Base-by-base conservation (phyloP, 2,888 invertebrate species). In the Terebella lapidaria region DNA sequence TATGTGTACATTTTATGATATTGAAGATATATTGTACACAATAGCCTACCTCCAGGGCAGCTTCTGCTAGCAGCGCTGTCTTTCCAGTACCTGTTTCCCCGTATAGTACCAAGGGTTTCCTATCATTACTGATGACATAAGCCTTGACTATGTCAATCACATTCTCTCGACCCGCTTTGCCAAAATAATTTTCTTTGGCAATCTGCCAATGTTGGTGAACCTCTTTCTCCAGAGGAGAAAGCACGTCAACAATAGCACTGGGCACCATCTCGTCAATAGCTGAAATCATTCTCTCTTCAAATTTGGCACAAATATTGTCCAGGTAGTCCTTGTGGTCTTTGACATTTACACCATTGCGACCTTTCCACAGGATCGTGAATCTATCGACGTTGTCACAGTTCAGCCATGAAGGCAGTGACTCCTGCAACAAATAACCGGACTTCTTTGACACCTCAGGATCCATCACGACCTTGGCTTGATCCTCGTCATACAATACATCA, bases 361-460 rank as follows among this genome's bases (percentile, higher is more conserved):
- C 76, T 30, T 74, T 67, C 79, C 79, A 79, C 49, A 79, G 62
- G 1, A 79, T 73, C 27, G 72, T 69, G 51, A 72, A 72, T n/a
- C 66, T 65, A 18, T 67, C 49, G 2, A 65, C 65, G 62, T 72
- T 74, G 15, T 62, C 61, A 10, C 64, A 59, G 1, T 71, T 60
- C 22, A 75, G 66, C 30, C 45, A 26, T 5, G 45, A 3, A 22
- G 45, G n/a, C 24, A 63, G 63, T 3, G 67, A 62, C 56, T 70
- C 61, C 53, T 66, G 61, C 10, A 64, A 61, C 10, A 79, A 64
- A 27, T 66, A 62, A 5, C 67, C 65, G 35, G 10, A 15, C 35
- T 35, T 35, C n/a, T n/a, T n/a, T 35, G 10, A 15, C 15, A 28
- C 29, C 27, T 66, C 46, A 18, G 69, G 59, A 20, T 67, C 68